Percentiles rank a stretch among this genome's conserved stretches.
Evolutionary conservation across 2,888 invertebrate species (phyloP).

Genomic region (Stenoptilia bipunctidactyla): DNA sequence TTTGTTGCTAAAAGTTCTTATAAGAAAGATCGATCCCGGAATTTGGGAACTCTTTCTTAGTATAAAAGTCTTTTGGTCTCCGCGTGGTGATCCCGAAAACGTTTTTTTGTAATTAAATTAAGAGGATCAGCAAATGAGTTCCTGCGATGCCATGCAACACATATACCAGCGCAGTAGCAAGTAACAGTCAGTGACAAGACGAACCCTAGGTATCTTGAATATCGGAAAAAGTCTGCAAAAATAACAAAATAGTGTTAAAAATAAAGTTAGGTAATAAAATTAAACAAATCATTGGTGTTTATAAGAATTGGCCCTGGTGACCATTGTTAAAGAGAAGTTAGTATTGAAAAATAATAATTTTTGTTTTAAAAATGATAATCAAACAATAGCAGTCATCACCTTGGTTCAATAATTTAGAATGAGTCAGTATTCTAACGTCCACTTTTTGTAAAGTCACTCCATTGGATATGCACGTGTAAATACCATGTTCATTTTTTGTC

Average conservation of each 20-base stretch:
- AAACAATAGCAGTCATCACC: too few species aligned
- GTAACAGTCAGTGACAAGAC: constrained; percentile 65
- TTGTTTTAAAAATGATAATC: too few species aligned
- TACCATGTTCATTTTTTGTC: constrained; percentile 74
- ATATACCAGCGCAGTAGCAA: constrained; percentile 70
- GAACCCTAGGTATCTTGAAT: constrained; percentile 70
- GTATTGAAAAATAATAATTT: too few species aligned
- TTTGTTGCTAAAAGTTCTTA: too few species aligned
- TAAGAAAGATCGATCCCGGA: too few species aligned
- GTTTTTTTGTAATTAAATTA: constrained; percentile 13
- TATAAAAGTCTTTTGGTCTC: too few species aligned
- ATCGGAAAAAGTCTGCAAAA: constrained; percentile 65
- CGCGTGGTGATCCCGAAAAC: too few species aligned
- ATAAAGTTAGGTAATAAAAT: too few species aligned
- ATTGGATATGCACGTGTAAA: constrained; percentile 77
- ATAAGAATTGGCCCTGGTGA: too few species aligned
- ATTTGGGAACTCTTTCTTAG: too few species aligned
- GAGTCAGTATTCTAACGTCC: constrained; percentile 57
- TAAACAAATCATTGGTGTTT: too few species aligned
- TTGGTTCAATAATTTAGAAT: constrained; percentile 58
- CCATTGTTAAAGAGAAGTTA: too few species aligned
- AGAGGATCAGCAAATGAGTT: constrained; percentile 32
- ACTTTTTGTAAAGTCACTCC: constrained; percentile 67
- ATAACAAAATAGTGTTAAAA: not conserved
- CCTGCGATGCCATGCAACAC: constrained; percentile 58